Evolutionary conservation across 1,140 invertebrate species (phyloP), one percentile per base, ranked within the genome.

Genomic region (Thaumetopoea pityocampa): DNA sequence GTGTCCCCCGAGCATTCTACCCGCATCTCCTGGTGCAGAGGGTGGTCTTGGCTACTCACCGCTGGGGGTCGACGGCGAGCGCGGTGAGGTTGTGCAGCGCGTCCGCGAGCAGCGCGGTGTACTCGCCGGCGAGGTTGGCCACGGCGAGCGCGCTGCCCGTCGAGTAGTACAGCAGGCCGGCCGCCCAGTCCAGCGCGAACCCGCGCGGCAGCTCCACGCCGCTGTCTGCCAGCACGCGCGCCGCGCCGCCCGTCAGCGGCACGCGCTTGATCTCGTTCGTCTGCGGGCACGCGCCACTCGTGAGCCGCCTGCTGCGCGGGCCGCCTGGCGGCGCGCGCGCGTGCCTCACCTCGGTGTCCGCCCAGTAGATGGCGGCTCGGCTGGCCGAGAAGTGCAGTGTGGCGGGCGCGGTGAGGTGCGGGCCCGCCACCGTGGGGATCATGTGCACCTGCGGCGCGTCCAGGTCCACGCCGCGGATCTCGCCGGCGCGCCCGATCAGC

Each of bases 401-500:
- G 11, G 88, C 82, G 3, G 93, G 92, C 27, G 87, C 78, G 10
- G 91, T 85, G 12, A 91, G 85, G 61, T 90, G 86, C 9, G 91
- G 90, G 1, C 91, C 78, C 22, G 90, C 89, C 20, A 95, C 90
- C 0, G 92, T 91, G 4, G 94, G 92, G 47, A 95, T 93, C 12
- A 93, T 91, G 63, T 93, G 91, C 70, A 91, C 92, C 67, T 90
- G 89, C 1, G 92, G 90, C 66, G 90, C 88, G 23, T 89, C 85
- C 16, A 95, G 71, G 71, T 95, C 93, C 18, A 96, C 91, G 6
- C 94, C 94, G 26, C 94, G 88, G 45, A 97, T 93, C 79, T 95
- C 94, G 62, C 91, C 92, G 10, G 86, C 78, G 45, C 90, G 86
- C 5, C 91, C 90, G 60, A 94, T 92, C 37, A 96, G 80, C 27